Conservation (phyloP, 2,113 vertebrate species). For the Aegypius monachus region DNA sequence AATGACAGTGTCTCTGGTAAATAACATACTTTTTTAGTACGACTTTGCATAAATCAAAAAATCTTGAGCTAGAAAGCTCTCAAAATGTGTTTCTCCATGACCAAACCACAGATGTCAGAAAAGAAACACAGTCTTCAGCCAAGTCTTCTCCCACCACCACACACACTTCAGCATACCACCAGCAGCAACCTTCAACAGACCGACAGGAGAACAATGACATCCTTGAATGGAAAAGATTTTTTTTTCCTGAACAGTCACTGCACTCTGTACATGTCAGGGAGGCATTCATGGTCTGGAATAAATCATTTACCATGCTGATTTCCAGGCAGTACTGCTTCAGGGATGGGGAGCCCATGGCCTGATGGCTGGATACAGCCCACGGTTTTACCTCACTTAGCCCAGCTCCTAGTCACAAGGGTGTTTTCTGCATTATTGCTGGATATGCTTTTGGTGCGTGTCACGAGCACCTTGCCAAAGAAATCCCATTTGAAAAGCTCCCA, state of each 20-base stretch:
- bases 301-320: background rate
- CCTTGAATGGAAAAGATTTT: background rate
- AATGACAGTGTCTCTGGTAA: background rate
- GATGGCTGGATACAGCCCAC: background rate
- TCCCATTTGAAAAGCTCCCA: background rate
- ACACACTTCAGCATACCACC: fast-evolving
- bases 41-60: background rate
- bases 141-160: background rate
- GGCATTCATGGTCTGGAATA: background rate
- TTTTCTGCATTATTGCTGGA: background rate
- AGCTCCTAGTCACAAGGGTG: background rate
- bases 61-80: background rate
- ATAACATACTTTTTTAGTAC: background rate
- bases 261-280: background rate
- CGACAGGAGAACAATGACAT: background rate
- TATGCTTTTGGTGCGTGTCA: background rate
- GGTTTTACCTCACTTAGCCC: background rate
- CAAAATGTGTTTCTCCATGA: background rate
- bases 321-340: background rate
- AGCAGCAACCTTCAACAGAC: background rate
- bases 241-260: background rate
- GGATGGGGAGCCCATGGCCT: background rate
- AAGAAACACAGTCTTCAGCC: background rate
- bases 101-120: background rate
- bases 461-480: background rate